Evolutionary conservation across 2,797 vertebrate genomes (phyloP).

Genomic region (Chrysocyon brachyurus): DNA sequence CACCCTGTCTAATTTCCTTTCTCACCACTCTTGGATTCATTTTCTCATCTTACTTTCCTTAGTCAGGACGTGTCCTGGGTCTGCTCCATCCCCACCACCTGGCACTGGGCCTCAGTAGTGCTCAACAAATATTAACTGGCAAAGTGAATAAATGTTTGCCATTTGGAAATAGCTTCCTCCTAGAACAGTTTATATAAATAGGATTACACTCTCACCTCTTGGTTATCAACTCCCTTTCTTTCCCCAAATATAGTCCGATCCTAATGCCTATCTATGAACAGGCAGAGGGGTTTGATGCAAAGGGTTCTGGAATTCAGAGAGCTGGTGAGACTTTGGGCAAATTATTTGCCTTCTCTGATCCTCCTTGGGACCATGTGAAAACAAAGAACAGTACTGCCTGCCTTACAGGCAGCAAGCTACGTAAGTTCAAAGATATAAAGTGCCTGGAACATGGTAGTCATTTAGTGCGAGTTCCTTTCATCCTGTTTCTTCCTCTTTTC

Average conservation of each 20-base stretch:
- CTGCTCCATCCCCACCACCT: neutral
- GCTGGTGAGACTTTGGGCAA: constrained; percentile 24
- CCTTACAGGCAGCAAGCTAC: neutral
- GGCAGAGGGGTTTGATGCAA: neutral
- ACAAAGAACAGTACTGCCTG: neutral
- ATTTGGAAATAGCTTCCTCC: neutral
- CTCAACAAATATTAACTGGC: neutral
- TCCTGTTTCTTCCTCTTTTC: neutral
- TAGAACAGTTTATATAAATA: neutral
- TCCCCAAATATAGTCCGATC: neutral
- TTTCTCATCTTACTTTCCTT: neutral
- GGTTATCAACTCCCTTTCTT: neutral
- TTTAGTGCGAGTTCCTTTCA: neutral
- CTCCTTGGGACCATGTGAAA: neutral
- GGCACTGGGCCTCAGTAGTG: neutral
- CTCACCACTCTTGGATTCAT: neutral
- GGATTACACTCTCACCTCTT: neutral
- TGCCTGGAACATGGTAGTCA: neutral
- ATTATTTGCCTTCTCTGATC: neutral
- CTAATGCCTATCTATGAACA: neutral
- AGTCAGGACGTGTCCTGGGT: neutral
- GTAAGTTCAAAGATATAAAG: neutral
- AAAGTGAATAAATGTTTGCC: neutral
- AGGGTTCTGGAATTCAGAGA: constrained; percentile 16
- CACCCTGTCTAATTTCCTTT: neutral